Base-by-base conservation (phyloP, 1,140 invertebrate genomes). In the Eriosoma lanigerum region DNA sequence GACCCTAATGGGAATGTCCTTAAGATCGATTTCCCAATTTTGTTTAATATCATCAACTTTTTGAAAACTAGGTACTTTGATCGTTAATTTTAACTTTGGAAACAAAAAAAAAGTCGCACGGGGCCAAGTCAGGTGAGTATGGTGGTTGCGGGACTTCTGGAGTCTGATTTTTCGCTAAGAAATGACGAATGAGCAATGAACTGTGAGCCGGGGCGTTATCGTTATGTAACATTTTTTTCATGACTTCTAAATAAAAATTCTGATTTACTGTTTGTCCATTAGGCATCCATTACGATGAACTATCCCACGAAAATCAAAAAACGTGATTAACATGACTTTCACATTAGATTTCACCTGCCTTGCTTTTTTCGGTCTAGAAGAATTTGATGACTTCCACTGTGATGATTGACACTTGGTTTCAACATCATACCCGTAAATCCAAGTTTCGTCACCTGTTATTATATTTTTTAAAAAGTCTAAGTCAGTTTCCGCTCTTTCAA, bases 111-210 rank as follows among this genome's bases (percentile, higher is more conserved):
- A 38, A 58, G 46, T 84, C 82, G 60, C 83, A 82, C 24, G 82
- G 82, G 38, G 81, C 82, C 78, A 86, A 80, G 81, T 84, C 83
- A 19, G 83, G 83, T 26, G 82, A 84, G 82, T 86, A 84, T 9
- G 83, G 83, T 81, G 83, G 70, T 38, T 85, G 85, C 3, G 46
- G 81, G 15, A 78, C 19, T 54, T 73, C 84, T 46, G 58, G 81
- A 13, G 21, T 81, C 54, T 81, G 82, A 83, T 12, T 44, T 81
- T 83, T 83, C 13, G 76, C 80, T 58, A 83, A 81, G 82, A 82
- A 84, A 21, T 81, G 48, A 24, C 72, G 62, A 21, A 83, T 78
- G 60, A 83, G 15, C 0, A 82, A 64, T 15, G 83, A 81, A 38
- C 76, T 56, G 64, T 85, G 82, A 24, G 82, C 66, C 26, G 83